phyloP scores from a whole-genome alignment of 1,140 invertebrate genomes.

The Atta colombica region DNA sequence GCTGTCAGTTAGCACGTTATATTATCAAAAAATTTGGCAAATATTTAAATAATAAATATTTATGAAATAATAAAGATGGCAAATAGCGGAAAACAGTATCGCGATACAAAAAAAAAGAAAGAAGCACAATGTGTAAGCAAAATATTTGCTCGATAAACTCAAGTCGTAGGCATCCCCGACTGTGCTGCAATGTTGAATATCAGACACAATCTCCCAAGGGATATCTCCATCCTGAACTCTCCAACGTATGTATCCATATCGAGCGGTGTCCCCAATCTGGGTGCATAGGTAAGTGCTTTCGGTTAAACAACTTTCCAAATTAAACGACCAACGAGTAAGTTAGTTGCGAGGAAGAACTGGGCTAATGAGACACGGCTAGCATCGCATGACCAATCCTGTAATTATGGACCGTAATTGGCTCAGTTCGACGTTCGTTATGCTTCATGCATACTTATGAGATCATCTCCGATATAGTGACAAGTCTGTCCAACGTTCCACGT shows the following conservation, averaged over 20 bases:
- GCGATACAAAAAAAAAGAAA: background rate
- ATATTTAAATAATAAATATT: slow-evolving; percentile 19
- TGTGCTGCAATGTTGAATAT: slow-evolving; percentile 36
- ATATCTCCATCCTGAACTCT: background rate
- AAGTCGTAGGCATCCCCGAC: background rate
- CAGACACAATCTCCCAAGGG: slow-evolving; percentile 37
- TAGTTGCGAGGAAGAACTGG: slow-evolving; percentile 49
- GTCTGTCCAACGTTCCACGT: background rate
- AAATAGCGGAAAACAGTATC: background rate
- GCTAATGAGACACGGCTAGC: slow-evolving; percentile 54
- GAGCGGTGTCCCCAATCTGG: slow-evolving; percentile 37
- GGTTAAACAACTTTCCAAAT: slow-evolving; percentile 53
- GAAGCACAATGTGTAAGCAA: background rate
- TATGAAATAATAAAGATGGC: background rate
- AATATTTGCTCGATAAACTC: slow-evolving; percentile 50
- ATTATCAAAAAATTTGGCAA: background rate
- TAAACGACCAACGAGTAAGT: slow-evolving; percentile 51
- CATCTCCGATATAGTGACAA: slow-evolving; percentile 11
- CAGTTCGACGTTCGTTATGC: slow-evolving; percentile 45
- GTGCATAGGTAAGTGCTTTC: slow-evolving; percentile 61
- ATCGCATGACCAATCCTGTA: slow-evolving; percentile 53
- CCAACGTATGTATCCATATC: background rate
- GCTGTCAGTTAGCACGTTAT: background rate
- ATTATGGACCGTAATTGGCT: slow-evolving; percentile 69
- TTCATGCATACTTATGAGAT: slow-evolving; percentile 59